phyloP scores from a whole-genome alignment of 1,140 invertebrate species.

The honey bee (Apis mellifera) region DNA sequence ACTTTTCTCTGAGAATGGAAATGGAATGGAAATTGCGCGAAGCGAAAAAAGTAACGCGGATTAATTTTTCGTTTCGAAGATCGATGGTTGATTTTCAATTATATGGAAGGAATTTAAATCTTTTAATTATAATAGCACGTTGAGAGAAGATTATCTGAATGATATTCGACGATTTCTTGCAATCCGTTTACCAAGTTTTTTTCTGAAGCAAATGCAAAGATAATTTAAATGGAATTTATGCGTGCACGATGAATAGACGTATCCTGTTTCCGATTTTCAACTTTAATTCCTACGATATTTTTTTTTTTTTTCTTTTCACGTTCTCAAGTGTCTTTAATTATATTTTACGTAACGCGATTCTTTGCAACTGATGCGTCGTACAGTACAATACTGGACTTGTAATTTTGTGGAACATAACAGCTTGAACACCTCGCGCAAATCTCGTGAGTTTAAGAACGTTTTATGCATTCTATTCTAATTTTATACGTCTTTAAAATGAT shows the following conservation, averaged over 20 bases:
- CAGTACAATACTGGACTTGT: not conserved
- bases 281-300: not conserved
- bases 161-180: not conserved
- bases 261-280: not conserved
- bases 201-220: not conserved
- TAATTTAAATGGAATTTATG: not conserved
- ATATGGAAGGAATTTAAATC: no score
- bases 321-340: not conserved
- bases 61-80: no score
- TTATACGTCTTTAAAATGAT: not conserved
- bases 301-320: not conserved
- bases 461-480: not conserved
- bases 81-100: no score
- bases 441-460: not conserved
- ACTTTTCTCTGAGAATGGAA: no score
- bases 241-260: not conserved
- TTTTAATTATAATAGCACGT: no score
- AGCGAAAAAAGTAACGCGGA: no score
- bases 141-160: no score
- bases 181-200: not conserved
- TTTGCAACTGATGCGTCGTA: not conserved
- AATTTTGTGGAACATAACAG: not conserved
- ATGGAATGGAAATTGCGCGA: no score
- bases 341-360: conserved; percentile 4
- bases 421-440: not conserved